A percentile compares a stretch with the other conserved stretches of the same genome.
These are phyloP conservation scores for Pterocles burchelli DNA, from an alignment of 2,113 vertebrate species.

Conservation along the genomic window DNA sequence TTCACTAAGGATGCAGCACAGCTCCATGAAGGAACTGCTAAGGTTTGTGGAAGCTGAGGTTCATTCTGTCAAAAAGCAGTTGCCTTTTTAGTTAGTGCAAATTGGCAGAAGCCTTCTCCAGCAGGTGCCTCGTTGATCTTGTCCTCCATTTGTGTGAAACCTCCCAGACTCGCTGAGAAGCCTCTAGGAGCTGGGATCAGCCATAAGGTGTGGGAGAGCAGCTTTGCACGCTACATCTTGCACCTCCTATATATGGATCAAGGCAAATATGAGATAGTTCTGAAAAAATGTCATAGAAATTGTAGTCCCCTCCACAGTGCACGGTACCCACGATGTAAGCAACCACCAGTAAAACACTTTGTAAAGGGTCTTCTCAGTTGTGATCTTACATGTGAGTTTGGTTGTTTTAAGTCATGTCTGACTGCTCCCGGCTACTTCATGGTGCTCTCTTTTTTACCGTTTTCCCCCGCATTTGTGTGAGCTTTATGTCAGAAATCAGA, in stretches of 20 bases:
- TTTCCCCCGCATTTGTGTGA: background rate
- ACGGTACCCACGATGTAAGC: accelerated
- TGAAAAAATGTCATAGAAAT: background rate
- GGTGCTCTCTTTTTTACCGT: background rate
- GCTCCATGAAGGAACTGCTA: background rate
- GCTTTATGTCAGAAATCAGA: background rate
- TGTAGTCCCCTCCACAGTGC: background rate
- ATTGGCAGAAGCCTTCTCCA: background rate
- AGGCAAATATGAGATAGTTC: background rate
- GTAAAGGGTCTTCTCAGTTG: background rate
- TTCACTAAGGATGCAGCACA: background rate
- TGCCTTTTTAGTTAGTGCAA: background rate
- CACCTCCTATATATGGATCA: background rate
- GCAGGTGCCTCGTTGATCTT: background rate
- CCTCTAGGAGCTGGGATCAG: background rate
- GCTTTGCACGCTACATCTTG: background rate
- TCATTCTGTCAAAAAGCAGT: background rate
- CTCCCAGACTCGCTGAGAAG: background rate
- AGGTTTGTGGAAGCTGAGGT: background rate
- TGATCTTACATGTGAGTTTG: background rate
- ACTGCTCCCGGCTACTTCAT: background rate
- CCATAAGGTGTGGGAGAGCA: background rate
- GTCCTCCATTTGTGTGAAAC: background rate
- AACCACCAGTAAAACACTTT: background rate
- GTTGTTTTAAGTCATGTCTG: background rate